These are phyloP conservation scores for Enteromius mattozi DNA, from an alignment of 2,797 vertebrate genomes.

Conservation along the genomic window DNA sequence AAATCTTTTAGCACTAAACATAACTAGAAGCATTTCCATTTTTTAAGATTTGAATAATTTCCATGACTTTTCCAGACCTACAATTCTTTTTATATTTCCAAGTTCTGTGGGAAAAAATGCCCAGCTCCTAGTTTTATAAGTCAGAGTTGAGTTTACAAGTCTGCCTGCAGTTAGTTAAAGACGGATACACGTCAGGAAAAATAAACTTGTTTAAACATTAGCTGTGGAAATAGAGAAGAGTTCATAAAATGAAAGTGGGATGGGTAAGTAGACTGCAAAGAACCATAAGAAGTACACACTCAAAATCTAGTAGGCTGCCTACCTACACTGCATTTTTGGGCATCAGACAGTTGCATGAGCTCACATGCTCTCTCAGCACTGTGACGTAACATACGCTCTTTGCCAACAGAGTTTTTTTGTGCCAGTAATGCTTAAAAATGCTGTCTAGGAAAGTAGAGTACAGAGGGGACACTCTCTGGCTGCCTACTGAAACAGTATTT, in stretches of 20 bases:
- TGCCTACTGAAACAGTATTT: neutral
- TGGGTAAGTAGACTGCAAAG: neutral
- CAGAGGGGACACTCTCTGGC: neutral
- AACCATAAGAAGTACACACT: neutral
- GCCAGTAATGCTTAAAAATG: neutral
- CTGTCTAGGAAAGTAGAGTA: neutral
- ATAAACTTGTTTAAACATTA: constrained; percentile 8
- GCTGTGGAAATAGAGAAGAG: neutral
- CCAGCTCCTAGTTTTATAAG: constrained; percentile 4
- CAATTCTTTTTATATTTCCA: constrained; percentile 8
- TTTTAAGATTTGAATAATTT: neutral
- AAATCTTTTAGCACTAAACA: neutral
- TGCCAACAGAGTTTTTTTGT: neutral
- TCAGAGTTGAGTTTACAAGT: constrained; percentile 9
- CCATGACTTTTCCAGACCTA: neutral
- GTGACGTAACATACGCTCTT: constrained; percentile 25
- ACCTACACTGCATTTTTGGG: neutral
- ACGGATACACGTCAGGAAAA: neutral
- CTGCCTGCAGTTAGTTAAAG: constrained; percentile 21
- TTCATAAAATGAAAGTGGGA: constrained; percentile 7
- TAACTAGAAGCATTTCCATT: neutral
- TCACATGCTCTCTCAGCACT: constrained; percentile 5
- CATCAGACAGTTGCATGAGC: neutral
- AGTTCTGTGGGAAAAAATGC: neutral
- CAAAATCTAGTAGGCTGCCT: neutral